Evolutionary conservation across 1,140 invertebrate genomes (phyloP).

Genomic region (Rhynchophorus ferrugineus): DNA sequence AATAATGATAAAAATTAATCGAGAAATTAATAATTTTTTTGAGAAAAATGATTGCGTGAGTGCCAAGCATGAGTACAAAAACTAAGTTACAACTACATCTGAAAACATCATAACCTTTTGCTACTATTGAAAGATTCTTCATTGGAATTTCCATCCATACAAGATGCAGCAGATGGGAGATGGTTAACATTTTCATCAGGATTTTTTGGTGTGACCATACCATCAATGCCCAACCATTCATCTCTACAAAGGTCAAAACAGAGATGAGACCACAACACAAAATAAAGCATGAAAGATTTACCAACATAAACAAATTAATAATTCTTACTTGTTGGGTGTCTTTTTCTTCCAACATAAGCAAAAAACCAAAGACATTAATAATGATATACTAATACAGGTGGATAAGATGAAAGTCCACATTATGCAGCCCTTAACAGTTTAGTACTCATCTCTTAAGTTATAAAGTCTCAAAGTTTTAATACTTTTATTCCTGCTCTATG

Average conservation of each 20-base stretch:
- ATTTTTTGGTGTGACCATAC: constrained; percentile 49
- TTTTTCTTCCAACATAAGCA: constrained; percentile 36
- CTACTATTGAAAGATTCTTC: constrained; percentile 34
- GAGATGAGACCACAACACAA: constrained; percentile 18
- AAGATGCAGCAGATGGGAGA: constrained; percentile 35
- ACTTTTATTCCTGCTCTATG: no score
- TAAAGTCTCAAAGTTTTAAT: no score
- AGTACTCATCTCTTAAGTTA: no score
- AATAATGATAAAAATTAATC: not conserved
- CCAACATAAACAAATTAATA: constrained; percentile 1
- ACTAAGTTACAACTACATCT: no score
- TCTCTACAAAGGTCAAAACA: constrained; percentile 39
- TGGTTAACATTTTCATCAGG: constrained; percentile 46
- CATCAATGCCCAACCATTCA: constrained; percentile 46
- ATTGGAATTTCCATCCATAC: constrained; percentile 26
- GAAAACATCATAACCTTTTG: constrained; percentile 37
- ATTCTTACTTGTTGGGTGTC: constrained; percentile 31
- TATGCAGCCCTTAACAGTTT: not conserved
- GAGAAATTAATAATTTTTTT: not conserved
- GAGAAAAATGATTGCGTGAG: not conserved
- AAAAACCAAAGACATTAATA: constrained; percentile 31
- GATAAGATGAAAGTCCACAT: constrained; percentile 16
- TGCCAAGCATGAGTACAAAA: no score
- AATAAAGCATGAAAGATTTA: constrained; percentile 4
- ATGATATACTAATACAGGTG: constrained; percentile 7